A percentile compares a stretch with the other conserved stretches of the same genome.
Evolutionary conservation across 2,113 vertebrate genomes (phyloP).

Genomic region (Muscicapa adusta): DNA sequence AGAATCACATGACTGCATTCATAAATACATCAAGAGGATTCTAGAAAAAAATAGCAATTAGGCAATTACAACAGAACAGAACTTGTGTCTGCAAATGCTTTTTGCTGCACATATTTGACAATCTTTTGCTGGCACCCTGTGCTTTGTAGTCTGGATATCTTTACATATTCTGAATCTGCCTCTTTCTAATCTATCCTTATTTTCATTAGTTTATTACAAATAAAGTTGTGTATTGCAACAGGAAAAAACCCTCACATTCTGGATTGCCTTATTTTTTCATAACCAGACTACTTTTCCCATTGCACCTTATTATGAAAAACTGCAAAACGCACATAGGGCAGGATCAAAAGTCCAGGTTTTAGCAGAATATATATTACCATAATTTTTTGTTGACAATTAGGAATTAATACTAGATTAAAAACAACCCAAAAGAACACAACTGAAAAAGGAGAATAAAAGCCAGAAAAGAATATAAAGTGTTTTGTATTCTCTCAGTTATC

Average conservation of each 20-base stretch:
- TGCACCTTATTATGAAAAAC: not conserved
- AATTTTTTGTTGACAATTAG: not conserved
- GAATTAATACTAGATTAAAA: slow-evolving; percentile 9
- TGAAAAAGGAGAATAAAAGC: not conserved
- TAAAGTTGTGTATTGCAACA: not conserved
- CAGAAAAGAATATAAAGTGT: not conserved
- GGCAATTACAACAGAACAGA: slow-evolving; percentile 7
- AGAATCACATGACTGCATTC: not conserved
- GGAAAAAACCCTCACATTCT: not conserved
- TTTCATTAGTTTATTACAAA: not conserved
- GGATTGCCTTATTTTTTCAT: not conserved
- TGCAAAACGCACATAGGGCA: not conserved
- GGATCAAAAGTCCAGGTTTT: not conserved
- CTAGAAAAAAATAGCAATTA: slow-evolving; percentile 5
- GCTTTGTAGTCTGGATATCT: not conserved
- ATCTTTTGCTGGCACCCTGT: not conserved
- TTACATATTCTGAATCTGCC: not conserved
- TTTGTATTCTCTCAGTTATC: slow-evolving; percentile 48
- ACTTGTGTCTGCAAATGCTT: not conserved
- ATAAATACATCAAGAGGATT: not conserved
- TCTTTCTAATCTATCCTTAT: not conserved
- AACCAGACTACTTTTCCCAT: not conserved
- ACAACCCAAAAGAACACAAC: not conserved
- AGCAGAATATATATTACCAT: not conserved
- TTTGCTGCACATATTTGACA: slow-evolving; percentile 16